Conservation (phyloP, 1,140 invertebrate genomes). For the Papilio glaucus region DNA sequence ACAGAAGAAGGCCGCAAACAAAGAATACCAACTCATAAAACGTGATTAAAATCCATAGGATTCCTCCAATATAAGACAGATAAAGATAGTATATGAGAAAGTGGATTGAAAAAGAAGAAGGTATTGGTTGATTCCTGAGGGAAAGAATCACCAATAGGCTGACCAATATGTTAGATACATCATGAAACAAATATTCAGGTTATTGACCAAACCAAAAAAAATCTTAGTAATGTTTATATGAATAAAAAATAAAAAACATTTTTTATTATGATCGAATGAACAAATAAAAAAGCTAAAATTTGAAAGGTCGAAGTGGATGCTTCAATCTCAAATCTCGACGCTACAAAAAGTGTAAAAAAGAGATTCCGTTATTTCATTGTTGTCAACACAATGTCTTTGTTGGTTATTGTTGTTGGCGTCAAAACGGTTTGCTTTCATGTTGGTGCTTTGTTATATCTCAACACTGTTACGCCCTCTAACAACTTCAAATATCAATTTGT, state of each 20-base stretch:
- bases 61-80: no score
- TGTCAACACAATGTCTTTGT: constrained; percentile 23
- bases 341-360: constrained; percentile 10
- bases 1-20: no score
- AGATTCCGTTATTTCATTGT: constrained; percentile 11
- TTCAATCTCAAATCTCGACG: constrained; percentile 11
- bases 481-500: constrained; percentile 22
- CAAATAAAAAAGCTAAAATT: neutral
- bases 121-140: no score
- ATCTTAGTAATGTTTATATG: neutral
- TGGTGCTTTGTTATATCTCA: constrained; percentile 18
- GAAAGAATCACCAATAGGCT: no score
- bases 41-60: no score
- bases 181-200: no score
- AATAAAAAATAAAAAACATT: neutral
- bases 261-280: no score
- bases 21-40: no score
- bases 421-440: constrained; percentile 24
- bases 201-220: no score
- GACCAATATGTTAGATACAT: no score
- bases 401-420: constrained; percentile 21
- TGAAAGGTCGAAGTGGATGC: neutral
- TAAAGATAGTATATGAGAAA: no score
- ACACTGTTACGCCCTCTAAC: constrained; percentile 16
- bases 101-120: no score